Percentiles rank a stretch among this genome's conserved stretches.
phyloP scores from a whole-genome alignment of 2,113 vertebrate species.

The Abramis brama region DNA sequence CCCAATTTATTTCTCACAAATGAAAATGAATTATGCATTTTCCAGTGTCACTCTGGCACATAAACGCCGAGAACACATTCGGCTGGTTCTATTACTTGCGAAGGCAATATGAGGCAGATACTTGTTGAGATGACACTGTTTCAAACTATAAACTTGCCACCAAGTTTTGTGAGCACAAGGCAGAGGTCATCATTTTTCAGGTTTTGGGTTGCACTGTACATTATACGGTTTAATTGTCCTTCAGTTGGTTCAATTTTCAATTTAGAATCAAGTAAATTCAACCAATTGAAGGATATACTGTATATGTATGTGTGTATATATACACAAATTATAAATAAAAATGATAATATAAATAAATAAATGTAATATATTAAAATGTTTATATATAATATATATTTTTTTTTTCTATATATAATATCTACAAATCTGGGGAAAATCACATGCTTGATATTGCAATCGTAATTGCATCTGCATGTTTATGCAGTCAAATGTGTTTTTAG shows the following conservation, averaged over 20 bases:
- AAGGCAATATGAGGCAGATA: constrained; percentile 43
- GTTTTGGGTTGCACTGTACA: neutral
- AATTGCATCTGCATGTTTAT: neutral
- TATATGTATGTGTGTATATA: no score
- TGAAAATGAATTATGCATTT: constrained; percentile 80
- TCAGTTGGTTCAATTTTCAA: neutral
- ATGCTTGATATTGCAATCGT: no score
- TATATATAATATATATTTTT: no score
- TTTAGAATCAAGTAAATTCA: neutral
- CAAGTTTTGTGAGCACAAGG: constrained; percentile 34
- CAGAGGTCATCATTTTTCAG: neutral
- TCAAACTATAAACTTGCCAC: constrained; percentile 52
- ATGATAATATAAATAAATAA: no score
- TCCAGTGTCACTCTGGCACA: constrained; percentile 60
- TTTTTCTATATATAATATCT: no score
- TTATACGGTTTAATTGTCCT: neutral
- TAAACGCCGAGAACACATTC: constrained; percentile 43
- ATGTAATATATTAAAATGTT: no score
- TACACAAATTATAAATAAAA: no score
- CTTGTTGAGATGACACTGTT: neutral
- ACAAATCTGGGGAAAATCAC: no score
- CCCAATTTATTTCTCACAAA: constrained; percentile 66
- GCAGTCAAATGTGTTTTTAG: neutral
- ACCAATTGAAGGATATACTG: no score
- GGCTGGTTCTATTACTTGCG: constrained; percentile 44